Evolutionary conservation across 2,888 invertebrate genomes (phyloP).

Genomic region (Cetonia aurata): DNA sequence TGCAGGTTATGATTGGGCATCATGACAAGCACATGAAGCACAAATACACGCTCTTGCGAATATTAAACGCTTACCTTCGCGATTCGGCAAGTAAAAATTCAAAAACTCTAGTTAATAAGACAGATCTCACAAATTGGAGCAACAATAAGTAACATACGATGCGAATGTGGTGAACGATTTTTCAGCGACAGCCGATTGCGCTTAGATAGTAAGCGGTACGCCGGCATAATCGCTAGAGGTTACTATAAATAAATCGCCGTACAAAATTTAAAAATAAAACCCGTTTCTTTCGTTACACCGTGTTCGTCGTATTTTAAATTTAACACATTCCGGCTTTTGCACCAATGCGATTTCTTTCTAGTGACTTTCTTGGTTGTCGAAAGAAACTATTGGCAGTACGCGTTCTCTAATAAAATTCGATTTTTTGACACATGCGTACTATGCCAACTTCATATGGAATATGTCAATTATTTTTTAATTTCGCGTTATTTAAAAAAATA

Average conservation of each 20-base stretch:
- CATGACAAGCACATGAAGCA: too few relatives aligned
- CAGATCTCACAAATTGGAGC: slow-evolving; percentile 1
- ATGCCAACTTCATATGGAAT: slow-evolving; percentile 4
- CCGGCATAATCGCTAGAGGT: background rate
- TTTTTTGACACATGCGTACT: slow-evolving; percentile 39
- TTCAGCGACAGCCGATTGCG: background rate
- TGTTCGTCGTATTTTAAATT: background rate
- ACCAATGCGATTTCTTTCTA: background rate
- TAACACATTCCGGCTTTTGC: slow-evolving; percentile 2
- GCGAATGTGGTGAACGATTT: background rate
- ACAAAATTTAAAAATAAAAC: slow-evolving; percentile 27
- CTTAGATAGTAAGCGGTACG: background rate
- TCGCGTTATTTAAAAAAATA: background rate
- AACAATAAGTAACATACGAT: slow-evolving; percentile 10
- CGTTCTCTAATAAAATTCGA: slow-evolving; percentile 30
- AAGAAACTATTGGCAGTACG: slow-evolving; percentile 2
- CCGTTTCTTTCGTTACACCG: background rate
- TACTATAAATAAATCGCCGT: slow-evolving; percentile 14
- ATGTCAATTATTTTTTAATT: slow-evolving; percentile 13
- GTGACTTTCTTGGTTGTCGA: background rate
- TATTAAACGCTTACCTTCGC: too few relatives aligned
- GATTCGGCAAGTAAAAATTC: too few relatives aligned
- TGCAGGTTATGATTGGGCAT: background rate
- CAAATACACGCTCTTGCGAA: too few relatives aligned
- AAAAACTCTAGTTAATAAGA: too few relatives aligned